These are phyloP conservation scores for Pagetopsis macropterus DNA, from an alignment of 2,797 vertebrate genomes.

Conservation along the genomic window DNA sequence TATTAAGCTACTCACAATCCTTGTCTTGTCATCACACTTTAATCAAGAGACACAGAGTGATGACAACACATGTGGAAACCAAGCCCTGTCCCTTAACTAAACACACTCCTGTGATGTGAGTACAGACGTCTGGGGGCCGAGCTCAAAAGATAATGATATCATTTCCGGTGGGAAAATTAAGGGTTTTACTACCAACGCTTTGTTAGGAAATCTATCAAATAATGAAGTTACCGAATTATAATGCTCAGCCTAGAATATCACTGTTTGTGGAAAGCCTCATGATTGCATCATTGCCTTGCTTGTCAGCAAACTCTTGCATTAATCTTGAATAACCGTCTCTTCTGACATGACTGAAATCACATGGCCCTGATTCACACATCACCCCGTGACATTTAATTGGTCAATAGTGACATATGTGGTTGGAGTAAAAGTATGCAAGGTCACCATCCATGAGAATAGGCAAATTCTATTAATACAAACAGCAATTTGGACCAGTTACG, in stretches of 20 bases:
- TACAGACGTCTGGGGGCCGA: background rate
- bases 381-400: background rate
- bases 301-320: background rate
- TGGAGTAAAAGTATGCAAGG: background rate
- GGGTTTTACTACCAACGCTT: background rate
- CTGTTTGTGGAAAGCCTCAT: background rate
- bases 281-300: background rate
- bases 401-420: background rate
- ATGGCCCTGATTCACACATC: conserved; percentile 2
- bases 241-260: background rate
- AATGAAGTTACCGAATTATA: fast-evolving
- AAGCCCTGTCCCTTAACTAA: conserved; percentile 15
- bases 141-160: conserved; percentile 11
- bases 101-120: conserved; percentile 21
- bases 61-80: conserved; percentile 38
- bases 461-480: background rate
- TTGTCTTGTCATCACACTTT: conserved; percentile 72
- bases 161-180: background rate
- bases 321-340: conserved; percentile 3
- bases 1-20: conserved; percentile 38
- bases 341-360: conserved; percentile 7
- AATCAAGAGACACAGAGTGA: conserved; percentile 54
- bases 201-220: background rate
- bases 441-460: background rate
- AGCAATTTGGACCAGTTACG: background rate